Percentiles rank a stretch among this genome's conserved stretches.
phyloP scores from a whole-genome alignment of 2,113 vertebrate genomes.

The Oreochromis spilurus region DNA sequence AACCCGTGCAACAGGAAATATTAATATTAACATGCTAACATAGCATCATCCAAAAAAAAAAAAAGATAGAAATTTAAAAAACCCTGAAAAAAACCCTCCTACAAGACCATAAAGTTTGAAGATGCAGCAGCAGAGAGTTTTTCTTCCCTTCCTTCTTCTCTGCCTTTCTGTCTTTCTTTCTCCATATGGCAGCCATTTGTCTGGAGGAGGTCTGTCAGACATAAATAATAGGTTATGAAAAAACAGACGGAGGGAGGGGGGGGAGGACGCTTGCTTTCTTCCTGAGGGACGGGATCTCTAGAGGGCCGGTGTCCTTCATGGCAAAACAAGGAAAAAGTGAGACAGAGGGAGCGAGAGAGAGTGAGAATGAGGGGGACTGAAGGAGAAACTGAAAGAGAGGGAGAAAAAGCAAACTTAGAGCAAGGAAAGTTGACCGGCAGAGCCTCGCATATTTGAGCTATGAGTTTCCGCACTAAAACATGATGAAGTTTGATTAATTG shows the following conservation, averaged over 20 bases:
- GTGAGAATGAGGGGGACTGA: neutral
- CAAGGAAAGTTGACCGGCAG: neutral
- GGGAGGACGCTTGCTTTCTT: slow-evolving; percentile 62
- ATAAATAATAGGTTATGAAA: slow-evolving; percentile 80
- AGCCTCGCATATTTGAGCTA: neutral
- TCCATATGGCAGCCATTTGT: slow-evolving; percentile 82
- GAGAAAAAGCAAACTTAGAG: neutral
- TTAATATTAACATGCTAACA: neutral
- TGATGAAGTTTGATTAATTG: slow-evolving; percentile 8
- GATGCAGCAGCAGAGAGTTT: slow-evolving; percentile 7
- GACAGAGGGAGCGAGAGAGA: neutral
- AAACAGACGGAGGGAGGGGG: slow-evolving; percentile 57
- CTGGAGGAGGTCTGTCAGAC: slow-evolving; percentile 77
- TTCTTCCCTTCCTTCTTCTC: slow-evolving; percentile 22
- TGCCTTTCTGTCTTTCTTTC: slow-evolving; percentile 52
- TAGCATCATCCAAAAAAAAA: neutral
- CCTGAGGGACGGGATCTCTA: slow-evolving; percentile 69
- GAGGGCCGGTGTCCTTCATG: slow-evolving; percentile 74
- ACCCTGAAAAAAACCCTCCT: neutral
- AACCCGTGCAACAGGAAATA: neutral
- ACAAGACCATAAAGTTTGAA: neutral
- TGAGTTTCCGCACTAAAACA: neutral
- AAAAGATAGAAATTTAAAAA: slow-evolving; percentile 21
- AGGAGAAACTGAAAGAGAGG: neutral
- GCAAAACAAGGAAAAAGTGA: slow-evolving; percentile 18